Evolutionary conservation across 2,113 vertebrate species (phyloP).

Genomic region (Hassar affinis): DNA sequence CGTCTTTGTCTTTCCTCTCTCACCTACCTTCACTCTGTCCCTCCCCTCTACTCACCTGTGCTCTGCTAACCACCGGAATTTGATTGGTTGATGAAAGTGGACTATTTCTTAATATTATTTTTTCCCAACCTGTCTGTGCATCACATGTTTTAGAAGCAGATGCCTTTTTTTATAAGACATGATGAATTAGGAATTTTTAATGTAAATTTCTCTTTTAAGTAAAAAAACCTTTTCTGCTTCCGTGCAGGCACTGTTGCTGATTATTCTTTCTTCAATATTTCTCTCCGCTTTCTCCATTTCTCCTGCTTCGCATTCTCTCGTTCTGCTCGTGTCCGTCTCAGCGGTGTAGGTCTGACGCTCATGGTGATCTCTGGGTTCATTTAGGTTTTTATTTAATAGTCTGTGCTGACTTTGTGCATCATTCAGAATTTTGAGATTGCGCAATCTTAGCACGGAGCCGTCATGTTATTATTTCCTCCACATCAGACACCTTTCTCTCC

Average conservation of each 20-base stretch:
- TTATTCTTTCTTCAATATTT: background rate
- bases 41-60: slow-evolving; percentile 44
- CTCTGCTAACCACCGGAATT: background rate
- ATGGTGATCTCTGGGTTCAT: slow-evolving; percentile 6
- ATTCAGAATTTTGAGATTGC: background rate
- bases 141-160: background rate
- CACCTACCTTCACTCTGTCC: slow-evolving; percentile 54
- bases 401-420: slow-evolving; percentile 72
- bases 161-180: background rate
- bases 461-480: slow-evolving; percentile 68
- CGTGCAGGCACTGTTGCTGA: background rate
- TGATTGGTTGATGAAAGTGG: background rate
- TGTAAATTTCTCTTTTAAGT: background rate
- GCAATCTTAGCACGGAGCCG: slow-evolving; percentile 16
- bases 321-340: background rate
- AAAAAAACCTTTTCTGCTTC: background rate
- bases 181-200: background rate
- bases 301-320: background rate
- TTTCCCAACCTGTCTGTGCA: background rate
- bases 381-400: slow-evolving; percentile 29
- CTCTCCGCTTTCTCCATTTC: background rate
- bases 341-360: slow-evolving; percentile 8
- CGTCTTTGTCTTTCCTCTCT: slow-evolving; percentile 11
- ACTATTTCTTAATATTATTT: background rate
- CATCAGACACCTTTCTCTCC: slow-evolving; percentile 86